Evolutionary conservation across 2,113 vertebrate genomes (phyloP), one percentile per base, ranked within the genome.

Genomic region (Pungitius pungitius): DNA sequence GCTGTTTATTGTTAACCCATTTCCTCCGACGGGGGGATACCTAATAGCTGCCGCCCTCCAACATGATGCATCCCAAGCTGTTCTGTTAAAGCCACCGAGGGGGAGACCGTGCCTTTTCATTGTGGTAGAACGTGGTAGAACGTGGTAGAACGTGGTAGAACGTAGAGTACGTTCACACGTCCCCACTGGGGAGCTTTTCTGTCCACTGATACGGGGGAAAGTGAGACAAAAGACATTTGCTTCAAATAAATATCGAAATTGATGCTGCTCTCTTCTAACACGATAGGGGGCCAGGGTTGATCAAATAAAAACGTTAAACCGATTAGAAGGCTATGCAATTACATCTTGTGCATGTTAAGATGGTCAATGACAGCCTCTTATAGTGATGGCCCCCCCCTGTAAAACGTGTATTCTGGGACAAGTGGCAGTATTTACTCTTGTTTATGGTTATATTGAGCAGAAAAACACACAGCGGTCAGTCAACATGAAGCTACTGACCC

Each of bases 1-100:
- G 30, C 63, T 82, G 51, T 60, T 72, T 67, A 64, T 47, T 58
- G 40, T 17, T 22, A 8, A 37, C 54, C 35, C 1, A 52, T 80
- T 68, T 63, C 39, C 13, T 65, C 8, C 20, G 64, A 58, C 20
- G 22, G 27, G 20, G n/a, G 42, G 22, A 1, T 52, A 14, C 12
- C 22, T 45, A 69, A 61, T 67, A 26, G 27, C 51, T 69, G 26
- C 3, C 2, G 14, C 35, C 22, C 33, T 6, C 6, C 17, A 24
- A 54, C 59, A 40, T 43, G 15, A 20, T 10, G 7, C 37, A 59
- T 17, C 45, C 37, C 7, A 73, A 52, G 13, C 24, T 57, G 43
- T 27, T 69, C 14, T n/a, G 22, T 37, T 58, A 9, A 30, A 72
- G 55, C 27, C 33, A 51, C 2, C 18, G 13, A 4, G 37, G 40